Evolutionary conservation across 92 coral and sea anemone genomes (phyloP), one percentile per base, ranked within the genome.

Genomic region (Umimayanthus chanpuru): DNA sequence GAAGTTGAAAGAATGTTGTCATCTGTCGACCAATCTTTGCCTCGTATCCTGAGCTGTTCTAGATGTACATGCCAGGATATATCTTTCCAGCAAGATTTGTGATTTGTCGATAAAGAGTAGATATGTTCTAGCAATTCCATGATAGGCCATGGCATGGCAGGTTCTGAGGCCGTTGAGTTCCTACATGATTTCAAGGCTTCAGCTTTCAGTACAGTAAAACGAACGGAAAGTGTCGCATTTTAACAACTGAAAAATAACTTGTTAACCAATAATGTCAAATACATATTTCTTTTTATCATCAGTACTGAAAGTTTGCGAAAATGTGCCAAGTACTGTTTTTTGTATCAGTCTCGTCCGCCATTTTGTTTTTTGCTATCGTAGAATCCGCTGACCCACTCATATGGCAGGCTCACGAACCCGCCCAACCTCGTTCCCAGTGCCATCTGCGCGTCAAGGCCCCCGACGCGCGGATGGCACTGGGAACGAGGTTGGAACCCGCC

Each of bases 41-140:
- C 28, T 58, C n/a, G 47, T 49, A 80, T 26, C 43, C 44, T 26
- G 38, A 88, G 81, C 18, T 44, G 53, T 82, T 89, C 39, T 28
- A 81, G 80, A 89, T 79, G 41, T n/a, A 58, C 81, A 0, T 67
- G 26, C 66, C 65, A 14, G 61, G 67, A 83, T 5, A 68, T 9
- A 6, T 88, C 88, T 39, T 85, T 83, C 56, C 92, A 92, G 65
- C 94, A 91, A 28, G 53, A 81, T 10, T 79, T 78, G 81, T 40
- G 38, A 38, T 55, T 89, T 30, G 78, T 32, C 73, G 92, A 76
- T 26, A 88, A 28, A 76, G 89, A 79, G 55, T 92, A 88, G 18
- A 92, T 66, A 15, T 70, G 82, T 82, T 90, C 90, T 23, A 96
- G 71, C 41, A 75, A 53, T 12, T 90, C 93, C 95, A 89, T 90